These are phyloP conservation scores for Aphelinus certus DNA, from an alignment of 1,140 invertebrate genomes.

Conservation along the genomic window DNA sequence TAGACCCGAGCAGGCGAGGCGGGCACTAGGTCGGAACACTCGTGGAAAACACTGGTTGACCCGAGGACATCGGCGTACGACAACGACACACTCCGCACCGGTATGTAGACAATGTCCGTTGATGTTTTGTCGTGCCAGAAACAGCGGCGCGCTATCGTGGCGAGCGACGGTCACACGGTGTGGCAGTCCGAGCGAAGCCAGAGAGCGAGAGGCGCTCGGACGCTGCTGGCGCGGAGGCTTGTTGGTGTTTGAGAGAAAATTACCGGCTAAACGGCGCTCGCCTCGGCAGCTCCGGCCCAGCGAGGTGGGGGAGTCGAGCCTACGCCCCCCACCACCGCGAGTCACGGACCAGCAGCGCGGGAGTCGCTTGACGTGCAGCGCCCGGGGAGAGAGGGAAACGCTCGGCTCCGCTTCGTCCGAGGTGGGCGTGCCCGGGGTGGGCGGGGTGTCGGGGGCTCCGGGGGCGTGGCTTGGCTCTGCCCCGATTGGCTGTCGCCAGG, in stretches of 20 bases:
- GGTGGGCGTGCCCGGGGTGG: no score
- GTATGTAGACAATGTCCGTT: no score
- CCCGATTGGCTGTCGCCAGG: no score
- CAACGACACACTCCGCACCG: no score
- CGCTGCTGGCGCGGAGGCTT: conserved; percentile 62
- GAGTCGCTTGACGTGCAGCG: neutral
- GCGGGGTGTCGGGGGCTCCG: no score
- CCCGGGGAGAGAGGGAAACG: conserved; percentile 43
- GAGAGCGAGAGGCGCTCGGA: conserved; percentile 44
- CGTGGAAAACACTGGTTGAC: neutral
- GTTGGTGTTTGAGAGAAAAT: conserved; percentile 65
- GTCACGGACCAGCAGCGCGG: neutral
- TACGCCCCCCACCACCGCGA: conserved; percentile 34
- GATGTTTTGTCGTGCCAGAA: no score
- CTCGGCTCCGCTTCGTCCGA: neutral
- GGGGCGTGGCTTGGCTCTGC: no score
- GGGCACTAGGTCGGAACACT: neutral
- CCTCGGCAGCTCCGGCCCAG: conserved; percentile 42
- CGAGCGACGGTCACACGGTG: neutral
- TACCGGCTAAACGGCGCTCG: conserved; percentile 59
- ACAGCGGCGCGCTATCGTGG: no score
- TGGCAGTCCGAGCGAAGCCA: no score
- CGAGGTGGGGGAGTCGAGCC: conserved; percentile 42
- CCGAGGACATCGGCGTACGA: neutral
- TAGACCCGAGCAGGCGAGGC: conserved; percentile 4